These are phyloP conservation scores for Tympanuchus pallidicinctus DNA, from an alignment of 2,113 vertebrate species.

Conservation along the genomic window DNA sequence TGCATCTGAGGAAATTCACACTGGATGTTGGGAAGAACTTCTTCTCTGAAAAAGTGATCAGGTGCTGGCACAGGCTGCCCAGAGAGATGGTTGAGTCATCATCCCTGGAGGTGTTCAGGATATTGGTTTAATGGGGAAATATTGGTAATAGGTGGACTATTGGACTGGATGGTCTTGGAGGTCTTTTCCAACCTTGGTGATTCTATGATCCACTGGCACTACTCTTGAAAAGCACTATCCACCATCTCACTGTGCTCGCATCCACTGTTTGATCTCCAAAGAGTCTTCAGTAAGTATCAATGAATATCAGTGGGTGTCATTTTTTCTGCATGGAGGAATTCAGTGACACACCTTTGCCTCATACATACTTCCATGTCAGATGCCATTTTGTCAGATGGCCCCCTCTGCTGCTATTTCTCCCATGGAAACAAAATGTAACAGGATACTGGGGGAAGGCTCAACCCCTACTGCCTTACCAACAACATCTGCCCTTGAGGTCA, in stretches of 20 bases:
- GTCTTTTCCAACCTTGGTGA: too few relatives aligned
- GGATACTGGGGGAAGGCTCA: background rate
- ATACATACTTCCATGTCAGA: background rate
- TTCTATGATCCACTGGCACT: background rate
- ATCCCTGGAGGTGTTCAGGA: too few relatives aligned
- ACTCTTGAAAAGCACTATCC: background rate
- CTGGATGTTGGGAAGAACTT: too few relatives aligned
- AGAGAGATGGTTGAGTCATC: too few relatives aligned
- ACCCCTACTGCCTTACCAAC: background rate
- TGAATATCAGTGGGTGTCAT: background rate
- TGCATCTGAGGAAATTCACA: too few relatives aligned
- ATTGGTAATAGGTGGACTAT: too few relatives aligned
- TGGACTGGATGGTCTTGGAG: too few relatives aligned
- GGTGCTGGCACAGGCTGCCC: too few relatives aligned
- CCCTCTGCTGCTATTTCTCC: background rate
- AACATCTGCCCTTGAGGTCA: background rate
- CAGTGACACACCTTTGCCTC: background rate
- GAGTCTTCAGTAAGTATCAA: background rate
- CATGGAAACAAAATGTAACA: background rate
- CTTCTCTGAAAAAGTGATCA: too few relatives aligned
- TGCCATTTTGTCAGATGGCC: background rate
- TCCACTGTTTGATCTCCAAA: too few relatives aligned
- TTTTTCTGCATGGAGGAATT: background rate
- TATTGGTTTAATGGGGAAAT: too few relatives aligned
- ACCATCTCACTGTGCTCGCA: background rate